phyloP scores from a whole-genome alignment of 2,797 vertebrate species.

The Xiphorhynchus erythropygius region DNA sequence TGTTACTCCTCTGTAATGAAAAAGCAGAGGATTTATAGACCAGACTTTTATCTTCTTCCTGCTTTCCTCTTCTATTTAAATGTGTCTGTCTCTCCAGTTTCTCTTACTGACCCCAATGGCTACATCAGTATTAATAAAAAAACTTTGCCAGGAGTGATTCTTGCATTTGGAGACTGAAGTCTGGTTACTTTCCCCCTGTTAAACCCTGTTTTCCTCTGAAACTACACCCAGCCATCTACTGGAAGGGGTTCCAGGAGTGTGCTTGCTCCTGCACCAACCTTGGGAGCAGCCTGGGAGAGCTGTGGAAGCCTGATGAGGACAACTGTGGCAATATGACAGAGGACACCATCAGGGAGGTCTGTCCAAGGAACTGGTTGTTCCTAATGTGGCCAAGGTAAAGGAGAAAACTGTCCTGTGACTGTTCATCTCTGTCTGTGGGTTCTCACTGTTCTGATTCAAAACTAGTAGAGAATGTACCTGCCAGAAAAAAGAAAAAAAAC shows the following conservation, averaged over 20 bases:
- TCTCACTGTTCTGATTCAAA: neutral
- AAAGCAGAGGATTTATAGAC: neutral
- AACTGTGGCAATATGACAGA: neutral
- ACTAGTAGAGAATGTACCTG: neutral
- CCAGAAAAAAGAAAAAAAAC: neutral
- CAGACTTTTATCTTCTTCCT: neutral
- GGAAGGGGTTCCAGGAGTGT: neutral
- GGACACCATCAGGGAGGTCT: neutral
- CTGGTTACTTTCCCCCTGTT: neutral
- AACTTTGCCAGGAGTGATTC: neutral
- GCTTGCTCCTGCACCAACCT: neutral
- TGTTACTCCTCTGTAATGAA: neutral
- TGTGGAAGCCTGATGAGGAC: fast-evolving
- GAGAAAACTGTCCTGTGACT: neutral
- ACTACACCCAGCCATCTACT: neutral
- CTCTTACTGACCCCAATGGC: neutral
- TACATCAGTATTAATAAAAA: neutral
- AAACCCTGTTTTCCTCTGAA: neutral
- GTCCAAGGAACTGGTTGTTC: neutral
- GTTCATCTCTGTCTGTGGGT: neutral
- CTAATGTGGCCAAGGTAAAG: neutral
- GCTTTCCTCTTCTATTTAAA: neutral
- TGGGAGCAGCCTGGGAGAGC: neutral
- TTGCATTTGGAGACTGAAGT: neutral
- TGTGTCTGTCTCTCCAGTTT: neutral